A percentile compares a stretch with the other conserved stretches of the same genome.
phyloP scores from a whole-genome alignment of 2,888 invertebrate species.

The Urechis unicinctus region DNA sequence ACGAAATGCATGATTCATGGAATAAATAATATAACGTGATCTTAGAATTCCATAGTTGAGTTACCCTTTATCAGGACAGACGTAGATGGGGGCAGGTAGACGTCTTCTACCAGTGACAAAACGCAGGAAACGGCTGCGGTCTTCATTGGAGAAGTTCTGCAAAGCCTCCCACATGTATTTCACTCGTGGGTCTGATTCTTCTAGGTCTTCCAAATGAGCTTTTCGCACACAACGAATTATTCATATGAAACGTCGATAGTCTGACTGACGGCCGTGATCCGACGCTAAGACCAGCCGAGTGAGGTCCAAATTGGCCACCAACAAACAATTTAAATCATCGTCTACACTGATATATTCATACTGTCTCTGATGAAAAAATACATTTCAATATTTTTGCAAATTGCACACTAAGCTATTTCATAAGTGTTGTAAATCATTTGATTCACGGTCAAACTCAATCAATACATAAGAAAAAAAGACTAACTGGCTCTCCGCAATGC shows the following conservation, averaged over 20 bases:
- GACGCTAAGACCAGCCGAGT: too few relatives aligned
- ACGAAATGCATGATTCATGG: background rate
- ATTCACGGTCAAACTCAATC: too few relatives aligned
- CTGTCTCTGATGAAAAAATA: too few relatives aligned
- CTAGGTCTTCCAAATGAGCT: conserved; percentile 48
- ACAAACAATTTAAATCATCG: too few relatives aligned
- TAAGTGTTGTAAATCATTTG: too few relatives aligned
- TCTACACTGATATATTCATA: too few relatives aligned
- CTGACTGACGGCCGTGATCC: too few relatives aligned
- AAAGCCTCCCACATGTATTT: conserved; percentile 48
- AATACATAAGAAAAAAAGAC: conserved; percentile 13
- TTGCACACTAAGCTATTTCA: too few relatives aligned
- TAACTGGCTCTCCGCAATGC: background rate
- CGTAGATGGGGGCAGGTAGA: conserved; percentile 43
- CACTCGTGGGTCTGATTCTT: conserved; percentile 40
- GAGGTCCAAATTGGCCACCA: too few relatives aligned
- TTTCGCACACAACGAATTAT: background rate
- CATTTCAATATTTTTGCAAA: too few relatives aligned
- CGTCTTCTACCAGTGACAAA: conserved; percentile 49
- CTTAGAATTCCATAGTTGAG: background rate
- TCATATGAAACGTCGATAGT: too few relatives aligned
- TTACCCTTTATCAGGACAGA: conserved; percentile 43
- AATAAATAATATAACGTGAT: background rate
- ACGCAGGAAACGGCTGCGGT: conserved; percentile 45
- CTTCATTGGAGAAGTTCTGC: conserved; percentile 46